Evolutionary conservation across 1,140 invertebrate genomes (phyloP).

Genomic region (Orius insidiosus): DNA sequence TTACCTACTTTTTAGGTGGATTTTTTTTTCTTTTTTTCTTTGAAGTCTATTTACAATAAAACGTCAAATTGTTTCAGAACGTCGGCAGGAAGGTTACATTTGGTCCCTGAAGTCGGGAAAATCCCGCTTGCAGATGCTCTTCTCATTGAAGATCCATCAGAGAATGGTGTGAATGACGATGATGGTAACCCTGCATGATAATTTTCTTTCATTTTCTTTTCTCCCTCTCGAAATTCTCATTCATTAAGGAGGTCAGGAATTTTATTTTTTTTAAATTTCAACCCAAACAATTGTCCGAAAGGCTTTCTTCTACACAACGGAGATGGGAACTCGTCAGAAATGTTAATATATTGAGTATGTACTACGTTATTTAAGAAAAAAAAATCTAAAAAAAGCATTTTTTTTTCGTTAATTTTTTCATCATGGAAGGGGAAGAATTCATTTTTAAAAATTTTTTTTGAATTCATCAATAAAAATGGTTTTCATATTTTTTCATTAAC

Average conservation of each 20-base stretch:
- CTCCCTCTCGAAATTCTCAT: not conserved
- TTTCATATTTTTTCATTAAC: no score
- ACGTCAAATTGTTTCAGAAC: slow-evolving; percentile 36
- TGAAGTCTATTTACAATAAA: no score
- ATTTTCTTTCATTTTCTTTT: slow-evolving; percentile 10
- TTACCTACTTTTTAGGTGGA: not conserved
- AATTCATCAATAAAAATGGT: no score
- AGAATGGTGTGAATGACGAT: slow-evolving; percentile 38
- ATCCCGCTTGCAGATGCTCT: slow-evolving; percentile 69
- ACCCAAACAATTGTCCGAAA: no score
- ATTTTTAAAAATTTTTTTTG: no score
- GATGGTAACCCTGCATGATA: slow-evolving; percentile 22
- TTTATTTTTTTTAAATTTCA: not conserved
- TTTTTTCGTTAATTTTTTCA: no score
- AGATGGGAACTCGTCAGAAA: no score
- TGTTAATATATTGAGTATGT: no score
- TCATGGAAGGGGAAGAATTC: no score
- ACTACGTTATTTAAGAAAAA: no score
- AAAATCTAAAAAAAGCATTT: no score
- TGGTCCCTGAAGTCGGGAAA: slow-evolving; percentile 65
- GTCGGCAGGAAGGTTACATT: slow-evolving; percentile 67
- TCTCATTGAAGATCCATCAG: slow-evolving; percentile 61
- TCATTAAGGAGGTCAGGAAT: not conserved
- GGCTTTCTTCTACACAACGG: no score
- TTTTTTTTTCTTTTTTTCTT: slow-evolving; percentile 3